Percentiles rank a stretch among this genome's conserved stretches.
Evolutionary conservation across 2,888 invertebrate species (phyloP).

Genomic region (Alitta virens): DNA sequence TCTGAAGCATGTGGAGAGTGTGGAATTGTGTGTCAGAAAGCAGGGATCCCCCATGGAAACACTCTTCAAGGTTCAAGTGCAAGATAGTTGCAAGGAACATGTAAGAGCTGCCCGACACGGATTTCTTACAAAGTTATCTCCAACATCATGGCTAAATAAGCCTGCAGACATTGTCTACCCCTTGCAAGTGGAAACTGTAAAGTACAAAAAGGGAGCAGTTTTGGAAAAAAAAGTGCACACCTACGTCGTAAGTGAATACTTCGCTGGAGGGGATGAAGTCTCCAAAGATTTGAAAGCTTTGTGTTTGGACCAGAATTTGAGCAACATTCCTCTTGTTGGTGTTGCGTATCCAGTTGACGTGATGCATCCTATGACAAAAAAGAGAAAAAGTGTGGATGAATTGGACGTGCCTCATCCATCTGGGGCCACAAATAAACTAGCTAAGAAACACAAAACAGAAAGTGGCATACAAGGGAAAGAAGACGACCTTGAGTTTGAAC

Average conservation of each 20-base stretch:
- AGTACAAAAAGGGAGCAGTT: neutral
- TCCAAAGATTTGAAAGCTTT: conserved; percentile 17
- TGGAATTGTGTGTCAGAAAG: conserved; percentile 29
- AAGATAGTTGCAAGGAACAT: conserved; percentile 2
- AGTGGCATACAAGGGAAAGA: neutral
- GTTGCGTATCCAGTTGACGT: conserved; percentile 28
- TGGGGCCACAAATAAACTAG: neutral
- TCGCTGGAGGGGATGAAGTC: conserved; percentile 16
- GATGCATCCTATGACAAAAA: neutral
- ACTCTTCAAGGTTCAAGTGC: conserved; percentile 14
- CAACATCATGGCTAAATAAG: conserved; percentile 3
- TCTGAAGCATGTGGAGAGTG: conserved; percentile 37
- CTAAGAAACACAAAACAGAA: neutral
- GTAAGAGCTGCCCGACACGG: conserved; percentile 7
- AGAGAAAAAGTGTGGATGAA: neutral
- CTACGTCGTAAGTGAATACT: conserved; percentile 23
- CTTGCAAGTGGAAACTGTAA: conserved; percentile 10
- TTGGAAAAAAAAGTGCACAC: neutral
- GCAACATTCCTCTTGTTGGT: conserved; percentile 34
- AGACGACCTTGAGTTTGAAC: conserved; percentile 6
- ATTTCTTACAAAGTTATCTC: neutral
- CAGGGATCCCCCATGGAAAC: neutral
- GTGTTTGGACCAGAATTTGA: conserved; percentile 20
- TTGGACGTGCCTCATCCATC: too few relatives aligned
- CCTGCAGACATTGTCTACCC: conserved; percentile 6